Conservation (phyloP, 2,888 invertebrate species). For the Argynnis bischoffii region DNA sequence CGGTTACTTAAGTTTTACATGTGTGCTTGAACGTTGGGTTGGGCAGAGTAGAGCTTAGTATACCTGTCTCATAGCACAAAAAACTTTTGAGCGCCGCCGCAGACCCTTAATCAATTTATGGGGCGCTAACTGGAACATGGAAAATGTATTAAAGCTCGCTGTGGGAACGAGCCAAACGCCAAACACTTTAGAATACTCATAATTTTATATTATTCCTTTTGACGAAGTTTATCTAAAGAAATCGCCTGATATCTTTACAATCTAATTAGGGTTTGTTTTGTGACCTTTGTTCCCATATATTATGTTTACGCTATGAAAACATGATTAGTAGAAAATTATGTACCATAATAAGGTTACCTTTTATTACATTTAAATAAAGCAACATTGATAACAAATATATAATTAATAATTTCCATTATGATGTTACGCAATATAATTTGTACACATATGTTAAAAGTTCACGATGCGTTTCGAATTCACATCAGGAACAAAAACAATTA, state of each 20-base stretch:
- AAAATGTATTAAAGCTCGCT: slow-evolving; percentile 79
- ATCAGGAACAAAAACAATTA: slow-evolving; percentile 79
- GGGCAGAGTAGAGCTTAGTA: slow-evolving; percentile 37
- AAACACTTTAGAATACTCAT: slow-evolving; percentile 56
- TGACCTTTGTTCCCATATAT: neutral
- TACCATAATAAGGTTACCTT: too few relatives aligned
- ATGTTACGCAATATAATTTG: slow-evolving; percentile 41
- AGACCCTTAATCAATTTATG: slow-evolving; percentile 80
- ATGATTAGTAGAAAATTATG: neutral
- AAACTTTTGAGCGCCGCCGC: slow-evolving; percentile 74
- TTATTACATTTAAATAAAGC: neutral
- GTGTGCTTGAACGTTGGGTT: slow-evolving; percentile 10
- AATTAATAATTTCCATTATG: slow-evolving; percentile 28
- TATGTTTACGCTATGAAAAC: neutral
- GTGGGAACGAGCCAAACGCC: slow-evolving; percentile 73
- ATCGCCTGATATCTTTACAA: slow-evolving; percentile 28
- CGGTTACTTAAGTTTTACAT: slow-evolving; percentile 21
- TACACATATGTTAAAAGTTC: slow-evolving; percentile 53
- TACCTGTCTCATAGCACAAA: slow-evolving; percentile 69
- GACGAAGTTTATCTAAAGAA: slow-evolving; percentile 32
- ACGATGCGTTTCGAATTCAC: slow-evolving; percentile 69
- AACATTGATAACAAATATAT: slow-evolving; percentile 1
- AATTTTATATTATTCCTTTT: slow-evolving; percentile 47
- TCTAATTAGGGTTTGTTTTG: slow-evolving; percentile 24
- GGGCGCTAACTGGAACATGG: slow-evolving; percentile 81